phyloP scores from a whole-genome alignment of 2,797 vertebrate genomes.

The Limnodromus scolopaceus region DNA sequence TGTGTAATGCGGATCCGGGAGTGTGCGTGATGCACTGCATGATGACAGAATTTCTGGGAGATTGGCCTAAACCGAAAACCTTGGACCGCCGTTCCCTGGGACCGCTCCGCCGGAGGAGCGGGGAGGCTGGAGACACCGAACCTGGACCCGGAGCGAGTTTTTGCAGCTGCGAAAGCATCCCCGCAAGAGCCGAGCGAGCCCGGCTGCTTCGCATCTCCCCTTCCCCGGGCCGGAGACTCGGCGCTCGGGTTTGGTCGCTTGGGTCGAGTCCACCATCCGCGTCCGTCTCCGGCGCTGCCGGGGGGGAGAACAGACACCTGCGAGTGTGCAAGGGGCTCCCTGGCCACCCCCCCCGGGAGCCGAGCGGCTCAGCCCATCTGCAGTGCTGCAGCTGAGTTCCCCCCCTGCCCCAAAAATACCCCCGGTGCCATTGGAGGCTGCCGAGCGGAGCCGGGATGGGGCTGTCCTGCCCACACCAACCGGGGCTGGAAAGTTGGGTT shows the following conservation, averaged over 20 bases:
- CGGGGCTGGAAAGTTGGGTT: background rate
- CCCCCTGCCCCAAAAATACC: background rate
- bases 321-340: background rate
- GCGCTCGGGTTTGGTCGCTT: background rate
- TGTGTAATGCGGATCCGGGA: slow-evolving; percentile 63
- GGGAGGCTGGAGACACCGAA: background rate
- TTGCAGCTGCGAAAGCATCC: background rate
- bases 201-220: background rate
- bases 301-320: background rate
- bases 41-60: slow-evolving; percentile 71
- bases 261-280: accelerated
- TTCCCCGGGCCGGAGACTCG: background rate
- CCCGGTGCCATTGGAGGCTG: background rate
- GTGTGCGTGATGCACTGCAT: slow-evolving; percentile 66
- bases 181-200: background rate
- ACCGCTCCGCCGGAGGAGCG: background rate
- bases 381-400: accelerated
- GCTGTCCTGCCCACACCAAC: background rate
- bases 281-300: accelerated
- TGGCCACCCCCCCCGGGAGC: accelerated
- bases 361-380: background rate
- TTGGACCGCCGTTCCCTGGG: background rate
- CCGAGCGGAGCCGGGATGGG: background rate
- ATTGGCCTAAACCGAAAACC: slow-evolving; percentile 49
- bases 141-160: background rate